Base-by-base conservation (phyloP, 2,797 vertebrate species). In the Hemibagrus guttatus region DNA sequence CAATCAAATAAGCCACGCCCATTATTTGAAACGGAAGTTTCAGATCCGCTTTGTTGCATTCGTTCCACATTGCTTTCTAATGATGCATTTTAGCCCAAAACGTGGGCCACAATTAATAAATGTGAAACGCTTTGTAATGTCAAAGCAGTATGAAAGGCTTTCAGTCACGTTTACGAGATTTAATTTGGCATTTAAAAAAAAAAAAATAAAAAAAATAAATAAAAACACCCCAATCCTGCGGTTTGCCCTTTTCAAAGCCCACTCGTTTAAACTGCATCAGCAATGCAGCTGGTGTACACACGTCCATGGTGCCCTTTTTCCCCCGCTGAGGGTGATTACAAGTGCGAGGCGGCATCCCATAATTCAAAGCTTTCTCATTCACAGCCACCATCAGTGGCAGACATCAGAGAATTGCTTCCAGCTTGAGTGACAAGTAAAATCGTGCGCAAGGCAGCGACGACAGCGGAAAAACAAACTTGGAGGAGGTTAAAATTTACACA, bases 351-450 rank as follows among this genome's bases (percentile, higher is more conserved):
- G n/a, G 71, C 16, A 84, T 63, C 35, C 6, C 59, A 14, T 39
- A 61, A 79, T 78, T 69, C 49, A 79, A 85, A 79, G 75, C 74
- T 12, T n/a, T 79, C 49, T 19, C 75, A 19, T 82, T 74, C 75
- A n/a, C 74, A 56, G 49, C 63, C 61, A 42, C 31, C 61, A 52
- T 72, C 19, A 28, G 81, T 82, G 81, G 31, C 63, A 76, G 82
- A 84, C 61, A 85, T 85, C 72, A 69, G 52, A 80, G 72, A 72
- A 84, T 69, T 39, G 84, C 84, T 71, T 85, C 74, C 56, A 63
- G 82, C 64, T 66, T 88, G 81, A 88, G 76, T 85, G 88, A 89
- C 63, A 83, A 82, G 61, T 63, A 63, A 66, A 71, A 87, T 85
- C 86, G 58, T 64, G 31, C 75, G 61, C 52, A 49, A 72, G 68